These are phyloP conservation scores for Calidris pugnax DNA, from an alignment of 2,113 vertebrate species.

Conservation along the genomic window DNA sequence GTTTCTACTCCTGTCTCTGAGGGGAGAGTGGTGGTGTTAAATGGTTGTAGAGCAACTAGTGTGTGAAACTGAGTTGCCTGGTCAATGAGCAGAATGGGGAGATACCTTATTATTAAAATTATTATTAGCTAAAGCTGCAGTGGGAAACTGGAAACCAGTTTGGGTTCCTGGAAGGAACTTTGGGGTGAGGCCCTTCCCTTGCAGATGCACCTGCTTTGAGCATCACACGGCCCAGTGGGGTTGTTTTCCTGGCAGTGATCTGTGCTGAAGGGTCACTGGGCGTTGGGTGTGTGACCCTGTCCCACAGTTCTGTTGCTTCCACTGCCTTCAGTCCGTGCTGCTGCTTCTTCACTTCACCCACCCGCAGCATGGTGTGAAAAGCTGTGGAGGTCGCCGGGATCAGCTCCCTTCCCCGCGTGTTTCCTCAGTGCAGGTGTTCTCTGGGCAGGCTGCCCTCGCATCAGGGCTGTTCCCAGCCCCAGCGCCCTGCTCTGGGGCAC, in stretches of 20 bases:
- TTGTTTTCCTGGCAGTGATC: background rate
- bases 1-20: background rate
- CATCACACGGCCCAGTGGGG: too few species aligned
- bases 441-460: background rate
- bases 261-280: background rate
- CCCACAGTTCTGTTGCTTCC: background rate
- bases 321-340: background rate
- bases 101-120: background rate
- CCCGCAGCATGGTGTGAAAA: background rate
- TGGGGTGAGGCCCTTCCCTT: background rate
- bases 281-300: background rate
- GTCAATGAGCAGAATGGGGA: background rate
- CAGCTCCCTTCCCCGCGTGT: background rate
- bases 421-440: background rate
- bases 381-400: background rate
- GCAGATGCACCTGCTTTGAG: background rate
- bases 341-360: background rate
- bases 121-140: background rate
- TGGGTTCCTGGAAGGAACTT: background rate
- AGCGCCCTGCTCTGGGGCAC: background rate
- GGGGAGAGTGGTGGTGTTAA: accelerated
- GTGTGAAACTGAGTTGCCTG: background rate
- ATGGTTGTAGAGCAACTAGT: background rate
- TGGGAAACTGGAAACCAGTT: background rate
- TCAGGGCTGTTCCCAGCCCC: background rate